Conservation (phyloP, 1,140 invertebrate genomes). For the Steinernema khuongi region DNA sequence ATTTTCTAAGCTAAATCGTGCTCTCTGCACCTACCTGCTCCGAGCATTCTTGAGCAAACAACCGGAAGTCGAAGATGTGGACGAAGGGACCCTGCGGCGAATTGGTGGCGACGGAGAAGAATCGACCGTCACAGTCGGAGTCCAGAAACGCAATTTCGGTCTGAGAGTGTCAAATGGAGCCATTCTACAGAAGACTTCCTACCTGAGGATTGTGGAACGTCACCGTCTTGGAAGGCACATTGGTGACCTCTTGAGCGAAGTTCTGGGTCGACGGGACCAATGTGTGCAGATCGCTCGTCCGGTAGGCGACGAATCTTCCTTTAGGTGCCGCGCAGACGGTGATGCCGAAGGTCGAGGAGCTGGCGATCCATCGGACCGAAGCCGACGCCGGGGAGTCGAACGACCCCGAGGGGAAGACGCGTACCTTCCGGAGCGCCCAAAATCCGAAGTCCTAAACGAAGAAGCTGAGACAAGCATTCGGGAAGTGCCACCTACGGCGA, state of each 20-base stretch:
- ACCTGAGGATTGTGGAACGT: constrained; percentile 20
- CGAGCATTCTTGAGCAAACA: constrained; percentile 28
- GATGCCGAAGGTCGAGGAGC: constrained; percentile 45
- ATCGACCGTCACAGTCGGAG: constrained; percentile 43
- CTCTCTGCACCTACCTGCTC: constrained; percentile 22
- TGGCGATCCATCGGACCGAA: constrained; percentile 20
- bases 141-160: constrained; percentile 30
- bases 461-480: too few relatives aligned
- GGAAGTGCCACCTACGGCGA: too few relatives aligned
- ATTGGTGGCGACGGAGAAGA: constrained; percentile 39
- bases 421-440: constrained; percentile 22
- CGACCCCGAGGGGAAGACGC: constrained; percentile 22
- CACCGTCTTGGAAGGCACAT: constrained; percentile 30
- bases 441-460: constrained; percentile 47
- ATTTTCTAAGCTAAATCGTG: constrained; percentile 23
- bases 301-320: constrained; percentile 23
- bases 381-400: neutral
- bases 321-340: constrained; percentile 23
- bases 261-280: constrained; percentile 23
- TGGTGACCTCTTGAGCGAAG: constrained; percentile 32
- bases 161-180: constrained; percentile 4
- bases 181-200: neutral
- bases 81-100: constrained; percentile 39
- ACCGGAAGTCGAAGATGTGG: constrained; percentile 38
- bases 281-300: constrained; percentile 29